phyloP scores from a whole-genome alignment of 92 coral and sea anemone species.

The Palythoa caribaeorum region DNA sequence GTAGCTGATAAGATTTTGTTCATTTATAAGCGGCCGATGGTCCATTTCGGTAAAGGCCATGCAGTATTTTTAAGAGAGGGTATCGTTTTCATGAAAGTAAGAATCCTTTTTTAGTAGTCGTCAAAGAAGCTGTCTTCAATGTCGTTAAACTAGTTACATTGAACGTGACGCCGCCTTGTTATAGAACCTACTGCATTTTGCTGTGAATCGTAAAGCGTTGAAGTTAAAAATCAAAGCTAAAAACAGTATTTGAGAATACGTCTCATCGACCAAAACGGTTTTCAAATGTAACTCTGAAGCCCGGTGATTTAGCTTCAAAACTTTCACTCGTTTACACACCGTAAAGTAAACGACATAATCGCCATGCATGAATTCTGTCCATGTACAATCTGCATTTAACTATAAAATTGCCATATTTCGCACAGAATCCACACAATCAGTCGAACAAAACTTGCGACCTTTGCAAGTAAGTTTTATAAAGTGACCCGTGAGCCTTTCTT shows the following conservation, averaged over 20 bases:
- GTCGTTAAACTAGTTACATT: neutral
- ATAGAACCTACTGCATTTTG: neutral
- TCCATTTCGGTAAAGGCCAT: neutral
- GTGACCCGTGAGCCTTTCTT: neutral
- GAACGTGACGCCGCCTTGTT: neutral
- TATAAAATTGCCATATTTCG: neutral
- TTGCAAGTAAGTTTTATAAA: neutral
- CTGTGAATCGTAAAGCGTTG: neutral
- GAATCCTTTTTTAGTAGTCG: conserved; percentile 14
- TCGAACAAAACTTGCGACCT: neutral
- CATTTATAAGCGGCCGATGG: neutral
- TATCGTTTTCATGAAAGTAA: conserved; percentile 11
- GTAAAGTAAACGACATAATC: neutral
- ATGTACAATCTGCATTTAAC: neutral
- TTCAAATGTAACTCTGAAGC: neutral
- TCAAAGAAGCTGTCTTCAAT: neutral
- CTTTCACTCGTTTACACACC: neutral
- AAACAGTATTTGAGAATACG: neutral
- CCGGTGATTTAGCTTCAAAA: neutral
- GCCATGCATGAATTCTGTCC: neutral
- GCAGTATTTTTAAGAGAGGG: neutral
- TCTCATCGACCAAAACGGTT: neutral
- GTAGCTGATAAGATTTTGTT: neutral
- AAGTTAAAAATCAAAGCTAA: neutral
- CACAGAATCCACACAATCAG: neutral